Evolutionary conservation across 2,888 invertebrate species (phyloP), one percentile per base, ranked within the genome.

Genomic region (Unio pictorum): DNA sequence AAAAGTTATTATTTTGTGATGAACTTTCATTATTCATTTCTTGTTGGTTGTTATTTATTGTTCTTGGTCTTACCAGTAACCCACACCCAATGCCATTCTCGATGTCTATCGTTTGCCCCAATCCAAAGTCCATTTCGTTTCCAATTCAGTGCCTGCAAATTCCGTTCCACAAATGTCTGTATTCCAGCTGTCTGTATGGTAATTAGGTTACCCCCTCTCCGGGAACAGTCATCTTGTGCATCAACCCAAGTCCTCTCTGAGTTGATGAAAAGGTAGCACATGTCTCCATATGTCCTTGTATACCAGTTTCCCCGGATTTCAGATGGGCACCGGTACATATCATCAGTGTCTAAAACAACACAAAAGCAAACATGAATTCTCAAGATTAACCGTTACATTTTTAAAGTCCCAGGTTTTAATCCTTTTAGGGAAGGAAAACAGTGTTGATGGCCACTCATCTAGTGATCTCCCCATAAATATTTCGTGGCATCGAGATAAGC

Each of bases 121-220:
- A 87, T 84, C 88, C 88, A 88, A 26, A 87, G 73, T 6, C 85
- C 85, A 61, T 85, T 82, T 54, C 76, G 80, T 1, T 69, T 71
- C 84, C 86, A 86, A 18, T 71, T 62, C 8, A 84, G 70, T 4
- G 55, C 56, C 34, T 72, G 68, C 55, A 84, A 65, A 28, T 68
- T 68, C 34, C 59, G 45, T 59, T 75, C 63, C 60, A 82, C 60
- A 67, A 81, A 28, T 56, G 7, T 23, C 73, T 87, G 86, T 55
- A 81, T 83, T n/a, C 72, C 73, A 4, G 72, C 59, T 61, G 76
- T 72, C 20, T 71, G 70, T 4, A 86, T 81, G 15, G 77, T 79
- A 30, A 84, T 80, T n/a, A 86, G 77, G 11, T 78, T 74, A 4
- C 85, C 86, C 34, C 83, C 80, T 55, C 54, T 34, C n/a, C 64